Conservation (phyloP, 2,797 vertebrate genomes). For the Tadarida brasiliensis region DNA sequence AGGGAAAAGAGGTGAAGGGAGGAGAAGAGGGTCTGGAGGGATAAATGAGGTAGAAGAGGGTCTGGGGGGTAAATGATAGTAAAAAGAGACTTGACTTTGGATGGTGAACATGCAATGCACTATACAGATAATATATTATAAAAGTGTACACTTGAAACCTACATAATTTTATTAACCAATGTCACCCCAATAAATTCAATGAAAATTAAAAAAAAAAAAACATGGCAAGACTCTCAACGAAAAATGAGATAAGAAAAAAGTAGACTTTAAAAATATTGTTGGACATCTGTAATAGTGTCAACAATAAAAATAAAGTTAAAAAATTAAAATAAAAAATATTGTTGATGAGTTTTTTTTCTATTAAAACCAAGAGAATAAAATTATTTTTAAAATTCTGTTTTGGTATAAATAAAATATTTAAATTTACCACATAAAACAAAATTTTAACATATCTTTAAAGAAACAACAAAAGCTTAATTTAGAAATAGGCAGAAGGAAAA, state of each 20-base stretch:
- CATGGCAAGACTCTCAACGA: background rate
- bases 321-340: background rate
- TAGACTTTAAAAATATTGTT: background rate
- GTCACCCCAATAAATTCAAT: background rate
- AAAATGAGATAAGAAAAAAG: background rate
- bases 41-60: background rate
- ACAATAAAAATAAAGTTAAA: too few relatives aligned
- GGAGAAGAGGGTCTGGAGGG: background rate
- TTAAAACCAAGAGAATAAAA: background rate
- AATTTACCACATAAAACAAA: background rate
- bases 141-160: background rate
- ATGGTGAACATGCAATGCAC: background rate
- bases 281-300: too few relatives aligned
- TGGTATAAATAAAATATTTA: background rate
- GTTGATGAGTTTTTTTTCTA: background rate
- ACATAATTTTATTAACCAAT: background rate
- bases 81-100: background rate
- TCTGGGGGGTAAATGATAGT: background rate
- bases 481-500: background rate
- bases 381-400: background rate
- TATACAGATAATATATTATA: background rate
- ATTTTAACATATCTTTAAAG: background rate
- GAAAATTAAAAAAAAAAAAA: background rate
- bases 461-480: background rate
- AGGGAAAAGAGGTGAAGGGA: background rate